These are phyloP conservation scores for Tachysurus fulvidraco DNA, from an alignment of 2,113 vertebrate species.

Conservation along the genomic window DNA sequence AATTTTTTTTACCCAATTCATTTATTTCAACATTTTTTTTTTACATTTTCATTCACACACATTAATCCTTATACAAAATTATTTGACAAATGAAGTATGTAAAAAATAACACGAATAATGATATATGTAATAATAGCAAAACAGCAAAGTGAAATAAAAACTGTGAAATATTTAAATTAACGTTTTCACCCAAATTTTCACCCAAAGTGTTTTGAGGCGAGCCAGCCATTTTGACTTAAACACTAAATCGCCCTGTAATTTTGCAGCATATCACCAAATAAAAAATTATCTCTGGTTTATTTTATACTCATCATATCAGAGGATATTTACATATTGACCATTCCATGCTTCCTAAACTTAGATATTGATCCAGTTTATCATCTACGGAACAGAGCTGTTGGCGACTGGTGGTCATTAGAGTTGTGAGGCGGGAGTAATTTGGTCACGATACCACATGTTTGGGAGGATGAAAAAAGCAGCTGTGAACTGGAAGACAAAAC, in stretches of 20 bases:
- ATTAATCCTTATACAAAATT: not conserved
- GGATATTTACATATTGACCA: not conserved
- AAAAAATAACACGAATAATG: not conserved
- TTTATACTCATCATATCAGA: not conserved
- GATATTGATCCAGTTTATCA: not conserved
- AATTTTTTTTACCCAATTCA: too few relatives aligned
- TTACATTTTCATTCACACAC: too few relatives aligned
- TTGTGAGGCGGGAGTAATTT: constrained; percentile 54
- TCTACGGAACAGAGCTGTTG: constrained; percentile 28
- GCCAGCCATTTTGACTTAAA: not conserved
- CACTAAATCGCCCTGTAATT: not conserved
- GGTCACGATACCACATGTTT: constrained; percentile 34
- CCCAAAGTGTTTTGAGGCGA: not conserved
- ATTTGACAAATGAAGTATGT: not conserved
- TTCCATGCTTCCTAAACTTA: not conserved
- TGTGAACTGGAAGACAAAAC: constrained; percentile 56
- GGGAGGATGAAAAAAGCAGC: constrained; percentile 53
- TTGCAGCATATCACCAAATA: not conserved
- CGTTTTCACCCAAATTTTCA: not conserved
- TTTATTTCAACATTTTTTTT: too few relatives aligned
- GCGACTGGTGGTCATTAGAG: constrained; percentile 55
- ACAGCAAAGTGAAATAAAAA: not conserved
- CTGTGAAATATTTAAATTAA: not conserved
- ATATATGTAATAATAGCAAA: too few relatives aligned
- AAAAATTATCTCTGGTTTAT: not conserved